Evolutionary conservation across 2,888 invertebrate genomes (phyloP).

Genomic region (Callyntrura sp.): DNA sequence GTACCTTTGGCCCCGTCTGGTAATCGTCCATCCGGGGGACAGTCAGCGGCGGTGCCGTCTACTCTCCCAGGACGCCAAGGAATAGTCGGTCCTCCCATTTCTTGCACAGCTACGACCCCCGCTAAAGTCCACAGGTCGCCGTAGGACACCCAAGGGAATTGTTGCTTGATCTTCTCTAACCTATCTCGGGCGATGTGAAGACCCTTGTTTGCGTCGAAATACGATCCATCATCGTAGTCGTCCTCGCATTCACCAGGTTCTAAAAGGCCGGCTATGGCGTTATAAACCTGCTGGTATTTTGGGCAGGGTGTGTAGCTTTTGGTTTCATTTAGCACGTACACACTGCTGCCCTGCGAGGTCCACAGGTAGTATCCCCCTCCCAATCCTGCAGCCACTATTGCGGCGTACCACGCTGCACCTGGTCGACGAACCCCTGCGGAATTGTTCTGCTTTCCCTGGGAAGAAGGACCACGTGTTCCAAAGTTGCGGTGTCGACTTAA

Average conservation of each 20-base stretch:
- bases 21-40: conserved; percentile 77
- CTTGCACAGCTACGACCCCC: conserved; percentile 71
- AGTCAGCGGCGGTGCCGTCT: conserved; percentile 75
- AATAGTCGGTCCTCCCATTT: conserved; percentile 78
- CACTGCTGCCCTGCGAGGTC: background rate
- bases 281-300: conserved; percentile 65
- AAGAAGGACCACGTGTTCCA: background rate
- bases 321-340: background rate
- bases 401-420: background rate
- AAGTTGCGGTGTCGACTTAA: too few relatives aligned
- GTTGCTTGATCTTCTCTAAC: conserved; percentile 72
- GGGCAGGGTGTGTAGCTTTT: background rate
- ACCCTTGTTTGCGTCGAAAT: conserved; percentile 73
- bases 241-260: too few relatives aligned
- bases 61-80: conserved; percentile 73
- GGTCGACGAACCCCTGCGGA: background rate
- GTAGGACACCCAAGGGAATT: conserved; percentile 75
- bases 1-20: conserved; percentile 72
- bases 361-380: conserved; percentile 5
- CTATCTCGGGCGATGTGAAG: conserved; percentile 70
- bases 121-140: conserved; percentile 79
- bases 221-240: conserved; percentile 71
- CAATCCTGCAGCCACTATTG: background rate
- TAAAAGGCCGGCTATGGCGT: conserved; percentile 74
- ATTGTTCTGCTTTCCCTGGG: background rate